Evolutionary conservation across 1,140 invertebrate species (phyloP).

Genomic region (Drosophila seguyi): DNA sequence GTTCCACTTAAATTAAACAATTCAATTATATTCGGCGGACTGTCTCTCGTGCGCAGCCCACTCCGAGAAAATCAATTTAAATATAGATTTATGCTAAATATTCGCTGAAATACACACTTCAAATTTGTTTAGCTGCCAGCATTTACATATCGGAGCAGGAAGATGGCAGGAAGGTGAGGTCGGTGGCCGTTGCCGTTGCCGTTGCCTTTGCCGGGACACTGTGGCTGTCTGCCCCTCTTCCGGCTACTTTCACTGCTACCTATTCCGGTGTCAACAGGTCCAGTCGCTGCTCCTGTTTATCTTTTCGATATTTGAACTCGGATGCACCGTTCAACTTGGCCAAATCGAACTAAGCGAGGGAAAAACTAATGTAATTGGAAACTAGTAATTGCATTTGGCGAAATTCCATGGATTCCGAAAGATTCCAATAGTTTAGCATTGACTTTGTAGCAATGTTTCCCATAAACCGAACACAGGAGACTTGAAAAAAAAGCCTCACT

Average conservation of each 20-base stretch:
- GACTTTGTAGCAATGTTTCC: background rate
- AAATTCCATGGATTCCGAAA: background rate
- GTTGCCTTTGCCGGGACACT: background rate
- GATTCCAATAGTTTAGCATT: background rate
- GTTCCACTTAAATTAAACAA: slow-evolving; percentile 7
- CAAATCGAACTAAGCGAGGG: background rate
- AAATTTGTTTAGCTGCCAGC: slow-evolving; percentile 8
- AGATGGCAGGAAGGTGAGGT: slow-evolving; percentile 6
- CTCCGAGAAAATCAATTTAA: slow-evolving; percentile 4
- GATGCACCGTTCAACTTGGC: too few species aligned
- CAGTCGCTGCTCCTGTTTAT: slow-evolving; percentile 2
- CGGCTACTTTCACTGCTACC: slow-evolving; percentile 7
- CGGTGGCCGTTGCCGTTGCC: background rate
- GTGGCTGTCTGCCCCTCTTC: slow-evolving; percentile 6
- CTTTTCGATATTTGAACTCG: slow-evolving; percentile 3
- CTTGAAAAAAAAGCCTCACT: background rate
- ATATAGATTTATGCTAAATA: slow-evolving; percentile 14
- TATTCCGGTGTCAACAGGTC: slow-evolving; percentile 8
- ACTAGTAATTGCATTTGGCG: background rate
- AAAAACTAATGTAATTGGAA: background rate
- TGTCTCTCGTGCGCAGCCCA: background rate
- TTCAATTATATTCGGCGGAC: slow-evolving; percentile 16
- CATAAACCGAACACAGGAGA: background rate
- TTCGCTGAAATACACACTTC: slow-evolving; percentile 12
- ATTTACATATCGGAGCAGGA: slow-evolving; percentile 11